These are phyloP conservation scores for Stenoptilia bipunctidactyla DNA, from an alignment of 2,888 invertebrate genomes.

Conservation along the genomic window DNA sequence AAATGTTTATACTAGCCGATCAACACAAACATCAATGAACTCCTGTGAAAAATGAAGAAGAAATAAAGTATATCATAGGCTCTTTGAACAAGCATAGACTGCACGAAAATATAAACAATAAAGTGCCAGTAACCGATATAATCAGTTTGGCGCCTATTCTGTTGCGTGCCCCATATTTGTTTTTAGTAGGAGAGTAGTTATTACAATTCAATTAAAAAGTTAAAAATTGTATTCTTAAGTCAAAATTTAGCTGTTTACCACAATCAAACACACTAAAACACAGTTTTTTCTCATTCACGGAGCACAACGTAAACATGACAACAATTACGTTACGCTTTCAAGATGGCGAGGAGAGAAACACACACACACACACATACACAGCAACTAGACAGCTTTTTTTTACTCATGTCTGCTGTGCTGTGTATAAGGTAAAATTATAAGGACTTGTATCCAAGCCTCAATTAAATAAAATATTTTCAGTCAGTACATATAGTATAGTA, in stretches of 20 bases:
- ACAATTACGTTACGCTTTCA: slow-evolving; percentile 58
- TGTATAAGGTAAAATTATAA: no score
- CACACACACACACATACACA: no score
- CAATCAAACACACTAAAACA: slow-evolving; percentile 19
- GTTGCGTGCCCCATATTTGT: background rate
- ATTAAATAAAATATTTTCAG: no score
- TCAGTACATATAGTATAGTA: no score
- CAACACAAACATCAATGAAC: slow-evolving; percentile 48
- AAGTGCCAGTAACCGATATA: slow-evolving; percentile 19
- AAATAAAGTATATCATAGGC: slow-evolving; percentile 3
- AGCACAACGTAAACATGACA: slow-evolving; percentile 70
- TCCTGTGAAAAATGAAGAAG: slow-evolving; percentile 37
- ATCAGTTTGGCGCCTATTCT: slow-evolving; percentile 66
- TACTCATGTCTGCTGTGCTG: no score
- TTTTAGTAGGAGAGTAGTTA: background rate
- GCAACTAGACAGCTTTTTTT: no score
- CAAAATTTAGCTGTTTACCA: background rate
- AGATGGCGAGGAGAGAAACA: slow-evolving; percentile 63
- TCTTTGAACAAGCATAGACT: slow-evolving; percentile 10
- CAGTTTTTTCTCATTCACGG: slow-evolving; percentile 48
- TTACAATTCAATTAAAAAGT: no score
- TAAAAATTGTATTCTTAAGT: background rate
- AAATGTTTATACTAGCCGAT: slow-evolving; percentile 32
- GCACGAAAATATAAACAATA: slow-evolving; percentile 17
- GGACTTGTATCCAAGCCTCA: no score